Conservation (phyloP, 2,888 invertebrate genomes). For the Polymixis lichenea region DNA sequence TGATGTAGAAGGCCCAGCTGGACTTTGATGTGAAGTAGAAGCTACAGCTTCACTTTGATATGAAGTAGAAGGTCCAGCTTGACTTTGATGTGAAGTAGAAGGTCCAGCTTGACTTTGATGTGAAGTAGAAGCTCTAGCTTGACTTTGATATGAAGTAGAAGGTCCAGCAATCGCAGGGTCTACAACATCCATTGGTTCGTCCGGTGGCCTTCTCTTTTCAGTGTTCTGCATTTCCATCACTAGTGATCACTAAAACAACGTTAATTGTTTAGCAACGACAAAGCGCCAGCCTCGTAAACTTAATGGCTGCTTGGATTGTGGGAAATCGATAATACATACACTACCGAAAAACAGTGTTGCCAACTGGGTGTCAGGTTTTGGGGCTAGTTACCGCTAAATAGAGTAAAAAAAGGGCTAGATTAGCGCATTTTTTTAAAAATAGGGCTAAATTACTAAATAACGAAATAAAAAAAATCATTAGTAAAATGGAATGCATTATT, state of each 20-base stretch:
- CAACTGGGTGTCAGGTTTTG: too few relatives aligned
- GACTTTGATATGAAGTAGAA: conserved; percentile 45
- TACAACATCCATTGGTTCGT: conserved; percentile 85
- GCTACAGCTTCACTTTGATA: conserved; percentile 33
- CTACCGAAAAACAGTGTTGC: too few relatives aligned
- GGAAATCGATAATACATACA: too few relatives aligned
- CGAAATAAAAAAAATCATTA: too few relatives aligned
- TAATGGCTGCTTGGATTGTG: too few relatives aligned
- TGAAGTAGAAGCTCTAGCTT: conserved; percentile 53
- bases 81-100: conserved; percentile 45
- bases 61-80: background rate
- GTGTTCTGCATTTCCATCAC: conserved; percentile 74
- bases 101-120: conserved; percentile 39
- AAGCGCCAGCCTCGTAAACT: too few relatives aligned
- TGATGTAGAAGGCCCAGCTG: conserved; percentile 57
- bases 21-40: conserved; percentile 45
- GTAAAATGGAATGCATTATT: too few relatives aligned
- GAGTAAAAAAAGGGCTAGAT: too few relatives aligned
- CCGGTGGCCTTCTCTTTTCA: conserved; percentile 76
- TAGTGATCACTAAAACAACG: conserved; percentile 16
- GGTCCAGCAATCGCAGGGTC: conserved; percentile 67
- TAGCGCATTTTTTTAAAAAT: too few relatives aligned
- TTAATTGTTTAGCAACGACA: too few relatives aligned
- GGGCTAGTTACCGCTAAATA: too few relatives aligned
- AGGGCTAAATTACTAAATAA: too few relatives aligned